Conservation (phyloP, 2,888 invertebrate genomes). For the Oxyteleia sp. region DNA sequence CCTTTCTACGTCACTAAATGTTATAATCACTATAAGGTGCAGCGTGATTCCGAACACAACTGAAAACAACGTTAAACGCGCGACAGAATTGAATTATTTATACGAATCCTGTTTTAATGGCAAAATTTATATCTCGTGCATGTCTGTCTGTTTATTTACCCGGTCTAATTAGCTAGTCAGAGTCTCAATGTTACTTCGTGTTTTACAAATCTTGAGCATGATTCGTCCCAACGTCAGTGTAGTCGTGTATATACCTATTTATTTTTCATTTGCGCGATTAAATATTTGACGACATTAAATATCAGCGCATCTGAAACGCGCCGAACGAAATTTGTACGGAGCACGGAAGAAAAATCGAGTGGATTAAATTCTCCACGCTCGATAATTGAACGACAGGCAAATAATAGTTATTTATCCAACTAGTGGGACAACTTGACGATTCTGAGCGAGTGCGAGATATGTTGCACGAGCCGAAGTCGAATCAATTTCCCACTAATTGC, state of each 20-base stretch:
- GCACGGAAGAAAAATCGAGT: neutral
- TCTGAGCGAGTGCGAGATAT: too few relatives aligned
- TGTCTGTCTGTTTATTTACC: constrained; percentile 35
- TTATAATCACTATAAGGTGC: constrained; percentile 54
- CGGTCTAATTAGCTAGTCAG: constrained; percentile 32
- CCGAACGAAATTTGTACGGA: neutral
- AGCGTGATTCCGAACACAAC: constrained; percentile 52
- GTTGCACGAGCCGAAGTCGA: too few relatives aligned
- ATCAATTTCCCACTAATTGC: too few relatives aligned
- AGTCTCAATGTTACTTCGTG: constrained; percentile 26
- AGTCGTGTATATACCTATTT: neutral
- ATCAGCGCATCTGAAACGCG: neutral
- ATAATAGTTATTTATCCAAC: too few relatives aligned
- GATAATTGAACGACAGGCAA: neutral
- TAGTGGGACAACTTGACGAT: too few relatives aligned
- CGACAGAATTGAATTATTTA: constrained; percentile 24
- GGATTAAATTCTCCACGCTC: constrained; percentile 9
- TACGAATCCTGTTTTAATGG: constrained; percentile 15
- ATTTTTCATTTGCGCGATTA: constrained; percentile 12
- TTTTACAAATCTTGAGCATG: constrained; percentile 39
- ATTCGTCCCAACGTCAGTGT: constrained; percentile 15
- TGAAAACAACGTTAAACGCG: constrained; percentile 36
- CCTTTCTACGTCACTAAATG: constrained; percentile 54
- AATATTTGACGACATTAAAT: neutral
- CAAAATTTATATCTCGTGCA: constrained; percentile 38